These are phyloP conservation scores for Bhutanitis thaidina DNA, from an alignment of 2,888 invertebrate genomes.

Conservation along the genomic window DNA sequence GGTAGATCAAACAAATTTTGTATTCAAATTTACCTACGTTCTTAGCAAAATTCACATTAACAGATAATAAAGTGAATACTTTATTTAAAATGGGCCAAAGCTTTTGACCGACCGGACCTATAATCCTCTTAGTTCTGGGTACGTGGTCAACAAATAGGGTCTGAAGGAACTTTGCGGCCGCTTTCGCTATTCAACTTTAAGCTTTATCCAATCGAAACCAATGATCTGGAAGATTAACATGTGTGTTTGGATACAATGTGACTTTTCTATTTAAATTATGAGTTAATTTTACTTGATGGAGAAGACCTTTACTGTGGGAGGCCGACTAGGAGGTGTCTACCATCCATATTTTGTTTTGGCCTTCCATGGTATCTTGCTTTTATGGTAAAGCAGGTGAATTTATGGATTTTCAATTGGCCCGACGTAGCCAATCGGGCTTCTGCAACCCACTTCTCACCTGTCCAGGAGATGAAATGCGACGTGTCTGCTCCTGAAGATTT, in stretches of 20 bases:
- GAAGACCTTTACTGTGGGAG: too few relatives aligned
- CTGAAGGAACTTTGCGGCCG: slow-evolving; percentile 7
- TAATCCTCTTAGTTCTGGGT: slow-evolving; percentile 8
- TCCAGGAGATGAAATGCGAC: too few relatives aligned
- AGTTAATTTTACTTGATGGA: too few relatives aligned
- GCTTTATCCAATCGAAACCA: background rate
- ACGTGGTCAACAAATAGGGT: slow-evolving; percentile 13
- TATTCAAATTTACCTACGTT: background rate
- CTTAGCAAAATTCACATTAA: background rate
- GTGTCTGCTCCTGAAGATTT: too few relatives aligned
- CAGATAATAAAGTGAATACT: background rate
- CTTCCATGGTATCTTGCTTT: too few relatives aligned
- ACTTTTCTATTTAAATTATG: background rate
- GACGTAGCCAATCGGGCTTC: too few relatives aligned
- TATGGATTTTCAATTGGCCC: too few relatives aligned
- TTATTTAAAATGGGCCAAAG: slow-evolving; percentile 2
- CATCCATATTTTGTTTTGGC: too few relatives aligned
- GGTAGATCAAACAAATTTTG: background rate
- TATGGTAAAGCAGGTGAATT: too few relatives aligned
- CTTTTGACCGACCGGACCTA: background rate
- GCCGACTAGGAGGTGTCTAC: too few relatives aligned
- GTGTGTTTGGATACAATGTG: background rate
- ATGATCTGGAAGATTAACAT: slow-evolving; percentile 7
- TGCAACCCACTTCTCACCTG: too few relatives aligned
- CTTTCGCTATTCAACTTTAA: background rate